Conservation (phyloP, 2,113 vertebrate genomes). For the Daboia siamensis region DNA sequence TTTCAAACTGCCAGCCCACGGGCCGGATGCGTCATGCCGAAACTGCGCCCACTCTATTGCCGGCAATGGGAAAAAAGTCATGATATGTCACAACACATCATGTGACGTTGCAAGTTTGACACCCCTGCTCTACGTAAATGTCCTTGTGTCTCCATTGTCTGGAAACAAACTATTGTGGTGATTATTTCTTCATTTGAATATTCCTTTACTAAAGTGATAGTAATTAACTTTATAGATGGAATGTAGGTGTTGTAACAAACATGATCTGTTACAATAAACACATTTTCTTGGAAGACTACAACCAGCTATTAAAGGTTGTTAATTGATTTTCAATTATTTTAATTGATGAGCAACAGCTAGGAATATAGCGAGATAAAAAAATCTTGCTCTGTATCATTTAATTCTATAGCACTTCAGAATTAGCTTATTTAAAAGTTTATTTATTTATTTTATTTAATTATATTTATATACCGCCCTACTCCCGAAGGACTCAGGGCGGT, state of each 20-base stretch:
- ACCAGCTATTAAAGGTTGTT: not conserved
- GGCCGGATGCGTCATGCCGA: too few relatives aligned
- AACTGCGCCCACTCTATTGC: too few relatives aligned
- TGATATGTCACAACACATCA: too few relatives aligned
- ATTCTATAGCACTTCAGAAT: not conserved
- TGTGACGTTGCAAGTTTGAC: too few relatives aligned
- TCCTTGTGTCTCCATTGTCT: not conserved
- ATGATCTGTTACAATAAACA: not conserved
- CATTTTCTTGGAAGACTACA: not conserved
- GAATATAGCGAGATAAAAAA: not conserved
- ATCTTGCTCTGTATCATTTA: not conserved
- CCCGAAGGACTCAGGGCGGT: too few relatives aligned
- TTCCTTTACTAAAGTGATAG: slow-evolving; percentile 8
- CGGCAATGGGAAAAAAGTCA: too few relatives aligned
- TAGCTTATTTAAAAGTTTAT: not conserved
- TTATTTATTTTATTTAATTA: too few relatives aligned
- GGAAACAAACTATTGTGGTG: not conserved
- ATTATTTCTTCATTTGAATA: not conserved
- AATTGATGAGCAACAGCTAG: not conserved
- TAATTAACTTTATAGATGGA: not conserved
- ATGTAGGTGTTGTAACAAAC: not conserved
- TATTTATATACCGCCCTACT: too few relatives aligned
- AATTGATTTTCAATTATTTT: not conserved
- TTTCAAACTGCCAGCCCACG: too few relatives aligned
- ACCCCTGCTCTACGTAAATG: not conserved